Evolutionary conservation across 2,888 invertebrate species (phyloP), one percentile per base, ranked within the genome.

Genomic region (Branchipolynoe longqiensis): DNA sequence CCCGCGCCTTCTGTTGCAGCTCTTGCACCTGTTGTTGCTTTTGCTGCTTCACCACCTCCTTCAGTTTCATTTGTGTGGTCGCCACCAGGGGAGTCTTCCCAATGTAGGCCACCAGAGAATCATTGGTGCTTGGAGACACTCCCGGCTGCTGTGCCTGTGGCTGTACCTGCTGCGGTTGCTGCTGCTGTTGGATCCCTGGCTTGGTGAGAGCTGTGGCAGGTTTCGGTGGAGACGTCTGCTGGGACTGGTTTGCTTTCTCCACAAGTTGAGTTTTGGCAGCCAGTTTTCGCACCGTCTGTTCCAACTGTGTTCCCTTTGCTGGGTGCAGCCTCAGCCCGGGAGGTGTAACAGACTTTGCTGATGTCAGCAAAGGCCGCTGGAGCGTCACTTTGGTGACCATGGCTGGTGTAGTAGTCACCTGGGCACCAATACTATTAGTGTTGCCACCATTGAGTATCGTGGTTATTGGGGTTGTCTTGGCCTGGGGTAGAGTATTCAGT

Each of bases 201-300:
- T 62, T 62, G 62, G 28, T 28, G 62, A 62, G 62, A 1, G 25
- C 12, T n/a, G n/a, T n/a, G n/a, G n/a, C n/a, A 12, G 48, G 18
- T 48, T 8, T 22, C 14, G 41, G 78, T n/a, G 78, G 78, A 18
- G 78, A 78, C 8, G 78, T 78, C 78, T 78, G 78, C 78, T 78
- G 78, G 25, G 78, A 78, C 48, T 78, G 78, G 48, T 78, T 78
- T 0, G 78, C 54, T 28, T 41, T 78, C 54, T 78, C 78, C 78
- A 40, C 78, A 3, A 41, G 40, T 48, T 78, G 78, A 3, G 78
- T 78, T 28, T 78, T 78, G 48, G 41, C 78, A 41, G 48, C 78
- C 48, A 78, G 25, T 28, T 78, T 78, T 1, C 78, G 1, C 25
- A 78, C 78, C 3, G 78, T 78, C 78, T 78, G 78, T 18, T 78